These are phyloP conservation scores for Nothocercus nigrocapillus DNA, from an alignment of 2,113 vertebrate genomes.

Conservation along the genomic window DNA sequence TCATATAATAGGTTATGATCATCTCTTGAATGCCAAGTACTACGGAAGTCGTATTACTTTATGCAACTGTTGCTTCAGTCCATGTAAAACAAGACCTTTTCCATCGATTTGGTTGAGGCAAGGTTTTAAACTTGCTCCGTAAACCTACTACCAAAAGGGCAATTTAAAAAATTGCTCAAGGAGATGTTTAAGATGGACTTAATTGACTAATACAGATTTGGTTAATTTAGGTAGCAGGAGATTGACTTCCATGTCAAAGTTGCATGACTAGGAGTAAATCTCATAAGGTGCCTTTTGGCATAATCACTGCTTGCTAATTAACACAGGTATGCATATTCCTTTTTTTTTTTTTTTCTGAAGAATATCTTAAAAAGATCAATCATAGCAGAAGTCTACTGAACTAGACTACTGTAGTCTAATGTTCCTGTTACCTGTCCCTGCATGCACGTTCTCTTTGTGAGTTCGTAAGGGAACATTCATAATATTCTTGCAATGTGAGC, in stretches of 20 bases:
- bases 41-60: neutral
- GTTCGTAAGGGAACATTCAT: neutral
- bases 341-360: neutral
- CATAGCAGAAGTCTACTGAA: neutral
- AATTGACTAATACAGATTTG: neutral
- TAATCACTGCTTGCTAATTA: neutral
- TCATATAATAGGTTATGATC: neutral
- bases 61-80: neutral
- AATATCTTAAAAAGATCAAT: neutral
- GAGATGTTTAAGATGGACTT: neutral
- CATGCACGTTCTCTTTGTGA: neutral
- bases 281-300: neutral
- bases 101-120: neutral
- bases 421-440: neutral
- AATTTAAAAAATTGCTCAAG: rapidly evolving
- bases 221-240: neutral
- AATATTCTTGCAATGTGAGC: neutral
- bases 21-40: neutral
- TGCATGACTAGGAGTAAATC: neutral
- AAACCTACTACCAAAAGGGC: too few species aligned
- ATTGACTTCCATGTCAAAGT: neutral
- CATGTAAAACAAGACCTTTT: neutral
- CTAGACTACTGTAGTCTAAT: neutral
- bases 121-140: neutral
- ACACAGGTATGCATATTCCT: neutral